Conservation (phyloP, 1,140 invertebrate genomes). For the Homalodisca vitripennis region DNA sequence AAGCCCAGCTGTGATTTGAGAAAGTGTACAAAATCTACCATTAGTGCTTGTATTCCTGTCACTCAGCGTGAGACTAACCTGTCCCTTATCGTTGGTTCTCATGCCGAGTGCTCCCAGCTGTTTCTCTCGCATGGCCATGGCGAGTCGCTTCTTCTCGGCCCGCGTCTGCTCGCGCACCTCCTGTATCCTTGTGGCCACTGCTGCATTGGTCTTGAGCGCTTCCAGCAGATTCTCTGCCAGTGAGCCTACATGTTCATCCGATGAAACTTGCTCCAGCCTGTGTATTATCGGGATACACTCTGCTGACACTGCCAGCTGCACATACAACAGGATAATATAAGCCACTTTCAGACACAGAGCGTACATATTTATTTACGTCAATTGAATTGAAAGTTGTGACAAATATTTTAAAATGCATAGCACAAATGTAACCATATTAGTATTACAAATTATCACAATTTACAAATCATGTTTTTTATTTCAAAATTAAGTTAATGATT, state of each 20-base stretch:
- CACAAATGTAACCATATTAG: no score
- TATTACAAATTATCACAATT: no score
- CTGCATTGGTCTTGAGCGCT: conserved; percentile 81
- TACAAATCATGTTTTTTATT: no score
- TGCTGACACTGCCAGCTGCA: conserved; percentile 72
- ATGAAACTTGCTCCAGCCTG: conserved; percentile 94
- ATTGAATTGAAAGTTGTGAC: no score
- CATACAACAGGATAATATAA: conserved; percentile 29
- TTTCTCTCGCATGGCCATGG: conserved; percentile 97
- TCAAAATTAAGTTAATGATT: no score
- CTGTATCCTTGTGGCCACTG: conserved; percentile 81
- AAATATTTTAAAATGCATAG: no score
- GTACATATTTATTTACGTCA: no score
- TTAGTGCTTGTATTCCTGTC: no score
- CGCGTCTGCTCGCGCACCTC: conserved; percentile 90
- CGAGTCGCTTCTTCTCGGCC: conserved; percentile 92
- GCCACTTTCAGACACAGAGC: no score
- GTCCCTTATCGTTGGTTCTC: conserved; percentile 91
- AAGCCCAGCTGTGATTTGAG: no score
- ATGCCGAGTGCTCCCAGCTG: conserved; percentile 94
- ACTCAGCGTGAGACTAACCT: conserved; percentile 56
- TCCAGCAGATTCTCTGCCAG: conserved; percentile 94
- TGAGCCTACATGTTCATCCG: conserved; percentile 95
- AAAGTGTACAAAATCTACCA: no score
- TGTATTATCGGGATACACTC: conserved; percentile 91